Evolutionary conservation across 2,113 vertebrate species (phyloP), one percentile per base, ranked within the genome.

Genomic region (Tetrax tetrax): DNA sequence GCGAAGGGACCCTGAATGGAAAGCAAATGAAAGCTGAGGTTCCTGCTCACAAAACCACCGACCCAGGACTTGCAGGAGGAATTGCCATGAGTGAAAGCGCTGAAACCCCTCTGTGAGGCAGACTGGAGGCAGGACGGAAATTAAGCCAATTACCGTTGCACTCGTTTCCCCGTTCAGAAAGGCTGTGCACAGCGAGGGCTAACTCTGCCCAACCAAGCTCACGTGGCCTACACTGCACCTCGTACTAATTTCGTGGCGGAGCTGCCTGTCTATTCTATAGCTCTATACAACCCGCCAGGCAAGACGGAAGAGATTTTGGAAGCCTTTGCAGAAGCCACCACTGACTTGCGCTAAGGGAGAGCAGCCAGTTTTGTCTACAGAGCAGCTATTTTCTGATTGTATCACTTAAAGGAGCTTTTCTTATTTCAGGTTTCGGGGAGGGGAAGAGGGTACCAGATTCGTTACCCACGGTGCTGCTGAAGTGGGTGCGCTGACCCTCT

Each of bases 181-280:
- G 54, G 53, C 54, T 43, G 48, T 1, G 7, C 43, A 3, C 37
- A 63, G 86, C 2, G 4, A 75, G 41, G 59, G 47, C 63, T 37
- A 16, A 24, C 86, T 45, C 41, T 77, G 64, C 22, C 57, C 41
- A 37, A 4, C 33, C 47, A 23, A 41, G 57, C 24, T 54, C 25
- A 69, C 50, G 2, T 4, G 10, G 23, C 51, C 38, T 27, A 7
- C 0, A 0, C 28, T 3, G 31, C 29, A 11, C 10, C 61, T 64
- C 4, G 2, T 38, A 21, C 23, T 7, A 38, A 45, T 43, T 4
- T 2, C 5, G 1, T 2, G 21, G 48, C 5, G 3, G 45, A 78
- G 35, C 35, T 83, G 71, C 14, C 56, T 4, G 0, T 9, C 4
- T 7, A 0, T 54, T 41, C 50, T 29, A 12, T 43, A 43, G 41